A percentile compares a stretch with the other conserved stretches of the same genome.
These are phyloP conservation scores for Chrysochloris asiatica DNA, from an alignment of 2,113 vertebrate species.

Conservation along the genomic window DNA sequence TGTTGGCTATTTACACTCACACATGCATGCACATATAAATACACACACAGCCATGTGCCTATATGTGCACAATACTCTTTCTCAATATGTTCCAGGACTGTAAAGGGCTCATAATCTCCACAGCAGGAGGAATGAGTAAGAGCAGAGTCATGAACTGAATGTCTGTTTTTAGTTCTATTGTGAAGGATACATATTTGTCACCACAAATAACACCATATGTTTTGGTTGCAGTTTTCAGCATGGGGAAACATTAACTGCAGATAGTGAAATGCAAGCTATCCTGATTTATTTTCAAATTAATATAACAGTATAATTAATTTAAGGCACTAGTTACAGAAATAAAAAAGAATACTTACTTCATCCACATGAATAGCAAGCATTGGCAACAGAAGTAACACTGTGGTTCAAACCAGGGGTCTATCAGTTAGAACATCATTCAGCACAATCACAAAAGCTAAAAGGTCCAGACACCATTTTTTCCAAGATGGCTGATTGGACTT, in stretches of 20 bases:
- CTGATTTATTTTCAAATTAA: constrained; percentile 48
- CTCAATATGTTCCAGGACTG: background rate
- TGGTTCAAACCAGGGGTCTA: background rate
- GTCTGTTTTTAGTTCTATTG: constrained; percentile 68
- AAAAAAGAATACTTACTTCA: constrained; percentile 27
- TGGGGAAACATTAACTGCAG: constrained; percentile 48
- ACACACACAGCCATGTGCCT: background rate
- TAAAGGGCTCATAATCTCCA: constrained; percentile 10
- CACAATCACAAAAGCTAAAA: background rate
- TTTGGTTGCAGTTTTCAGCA: constrained; percentile 51
- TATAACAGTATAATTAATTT: constrained; percentile 34
- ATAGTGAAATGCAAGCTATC: constrained; percentile 24
- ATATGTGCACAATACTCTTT: background rate
- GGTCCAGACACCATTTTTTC: background rate
- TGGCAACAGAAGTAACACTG: background rate
- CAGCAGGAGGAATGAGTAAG: constrained; percentile 41
- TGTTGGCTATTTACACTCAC: background rate
- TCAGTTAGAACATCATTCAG: background rate
- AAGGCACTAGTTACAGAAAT: background rate
- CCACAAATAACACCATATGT: constrained; percentile 54
- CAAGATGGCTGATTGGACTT: background rate
- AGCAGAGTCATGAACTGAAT: constrained; percentile 44
- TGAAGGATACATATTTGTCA: constrained; percentile 65
- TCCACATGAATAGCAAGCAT: background rate
- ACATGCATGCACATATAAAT: no score